phyloP scores from a whole-genome alignment of 2,888 invertebrate genomes.

The Drosophila percnosoma region DNA sequence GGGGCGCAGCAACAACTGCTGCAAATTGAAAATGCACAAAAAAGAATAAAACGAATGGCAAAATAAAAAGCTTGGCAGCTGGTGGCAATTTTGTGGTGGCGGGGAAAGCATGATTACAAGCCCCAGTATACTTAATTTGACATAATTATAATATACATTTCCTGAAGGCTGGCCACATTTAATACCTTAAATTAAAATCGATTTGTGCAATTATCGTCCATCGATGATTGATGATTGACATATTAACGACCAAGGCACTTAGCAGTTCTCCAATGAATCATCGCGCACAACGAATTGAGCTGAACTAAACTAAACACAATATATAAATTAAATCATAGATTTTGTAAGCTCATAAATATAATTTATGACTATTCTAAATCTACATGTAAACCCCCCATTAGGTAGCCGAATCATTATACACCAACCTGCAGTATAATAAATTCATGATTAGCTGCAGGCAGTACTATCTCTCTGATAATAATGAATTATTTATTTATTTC shows the following conservation, averaged over 20 bases:
- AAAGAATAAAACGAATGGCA: slow-evolving; percentile 4
- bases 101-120: not conserved
- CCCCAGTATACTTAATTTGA: slow-evolving; percentile 48
- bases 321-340: not conserved
- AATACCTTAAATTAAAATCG: slow-evolving; percentile 59
- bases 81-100: slow-evolving; percentile 6
- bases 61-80: slow-evolving; percentile 53
- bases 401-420: not conserved
- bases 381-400: not conserved
- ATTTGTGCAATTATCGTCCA: slow-evolving; percentile 46
- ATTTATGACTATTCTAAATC: not conserved
- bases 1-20: slow-evolving; percentile 39
- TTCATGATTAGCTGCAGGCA: not conserved
- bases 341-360: not conserved
- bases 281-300: not conserved
- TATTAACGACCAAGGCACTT: slow-evolving; percentile 44
- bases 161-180: slow-evolving; percentile 19
- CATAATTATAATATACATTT: slow-evolving; percentile 62
- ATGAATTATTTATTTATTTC: not conserved
- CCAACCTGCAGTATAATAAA: not conserved
- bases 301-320: not conserved
- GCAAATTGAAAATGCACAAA: slow-evolving; percentile 57
- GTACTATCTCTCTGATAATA: not conserved
- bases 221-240: slow-evolving; percentile 34
- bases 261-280: slow-evolving; percentile 34